Evolutionary conservation across 2,888 invertebrate genomes (phyloP), one percentile per base, ranked within the genome.

Genomic region (Drosophila fulvimacula): DNA sequence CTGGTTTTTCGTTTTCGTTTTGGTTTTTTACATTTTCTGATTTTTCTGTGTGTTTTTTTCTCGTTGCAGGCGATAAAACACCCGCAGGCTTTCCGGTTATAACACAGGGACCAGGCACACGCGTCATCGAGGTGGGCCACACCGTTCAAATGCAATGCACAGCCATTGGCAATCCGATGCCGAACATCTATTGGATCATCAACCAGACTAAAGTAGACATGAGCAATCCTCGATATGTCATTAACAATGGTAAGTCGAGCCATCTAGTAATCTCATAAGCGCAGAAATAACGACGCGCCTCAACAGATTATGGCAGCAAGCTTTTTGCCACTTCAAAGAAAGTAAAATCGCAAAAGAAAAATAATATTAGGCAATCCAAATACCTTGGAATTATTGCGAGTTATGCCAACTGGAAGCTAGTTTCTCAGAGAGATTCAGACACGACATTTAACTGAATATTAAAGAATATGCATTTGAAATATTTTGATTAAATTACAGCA

Each of bases 71-170:
- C 82, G 97, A 97, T 90, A 96, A 97, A 93, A 94, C 97, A 73
- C 99, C 99, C 1, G 94, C 94, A 51, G 99, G 99, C 36, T 99
- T 99, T 93, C 99, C 99, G 51, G 94, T 95, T 91, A 96, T 98
- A 91, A 95, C 96, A 39, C 96, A 96, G 86, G 96, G 97, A 44
- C 98, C 99, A 0, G 95, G 95, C 71, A 96, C 98, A 65, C 97
- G 98, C 93, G 98, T 98, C 59, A 98, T 99, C 57, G 99, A 99
- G 93, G 98, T 97, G 79, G 98, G 98, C 19, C 97, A 98, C 93
- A 97, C 96, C 48, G 96, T 98, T 15, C 95, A 97, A 27, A 95
- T 99, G 88, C 95, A 96, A 46, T 99, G 99, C 93, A 95, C 96
- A 73, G 98, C 98, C 39, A 95, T 94, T 46, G 99, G 98, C 59